These are phyloP conservation scores for Globodera rostochiensis DNA, from an alignment of 1,140 invertebrate species.

Conservation along the genomic window DNA sequence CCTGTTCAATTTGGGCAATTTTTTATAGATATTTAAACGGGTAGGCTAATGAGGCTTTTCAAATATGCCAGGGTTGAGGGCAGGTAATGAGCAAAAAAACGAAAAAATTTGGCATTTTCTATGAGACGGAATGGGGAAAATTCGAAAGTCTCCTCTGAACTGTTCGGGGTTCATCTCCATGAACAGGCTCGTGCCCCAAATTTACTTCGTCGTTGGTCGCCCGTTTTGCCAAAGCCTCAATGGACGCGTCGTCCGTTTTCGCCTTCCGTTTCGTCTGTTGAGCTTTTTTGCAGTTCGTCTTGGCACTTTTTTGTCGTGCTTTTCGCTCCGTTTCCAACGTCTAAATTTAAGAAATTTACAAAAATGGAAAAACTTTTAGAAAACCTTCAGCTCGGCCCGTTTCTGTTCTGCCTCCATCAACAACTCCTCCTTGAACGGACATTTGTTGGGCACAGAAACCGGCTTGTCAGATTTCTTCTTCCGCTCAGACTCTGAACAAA, in stretches of 20 bases:
- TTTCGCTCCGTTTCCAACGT: slow-evolving; percentile 25
- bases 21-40: too few species aligned
- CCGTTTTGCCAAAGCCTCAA: neutral
- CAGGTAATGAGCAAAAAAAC: too few species aligned
- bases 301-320: neutral
- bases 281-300: neutral
- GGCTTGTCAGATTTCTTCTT: slow-evolving; percentile 55
- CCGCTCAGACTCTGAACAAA: slow-evolving; percentile 4
- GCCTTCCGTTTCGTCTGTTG: neutral
- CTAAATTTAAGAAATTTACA: slow-evolving; percentile 31
- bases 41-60: too few species aligned
- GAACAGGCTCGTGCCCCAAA: too few species aligned
- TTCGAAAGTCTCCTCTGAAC: too few species aligned
- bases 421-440: slow-evolving; percentile 67
- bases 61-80: too few species aligned
- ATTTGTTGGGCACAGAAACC: slow-evolving; percentile 66
- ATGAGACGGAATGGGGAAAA: too few species aligned
- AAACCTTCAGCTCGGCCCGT: slow-evolving; percentile 47
- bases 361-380: slow-evolving; percentile 7
- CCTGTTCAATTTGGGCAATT: neutral
- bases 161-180: too few species aligned
- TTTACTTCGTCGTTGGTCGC: neutral
- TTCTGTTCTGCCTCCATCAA: slow-evolving; percentile 66
- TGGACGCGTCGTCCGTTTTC: neutral
- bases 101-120: too few species aligned